phyloP scores from a whole-genome alignment of 64 coral and sea anemone species.

The Hydrozoanthus tunicans region DNA sequence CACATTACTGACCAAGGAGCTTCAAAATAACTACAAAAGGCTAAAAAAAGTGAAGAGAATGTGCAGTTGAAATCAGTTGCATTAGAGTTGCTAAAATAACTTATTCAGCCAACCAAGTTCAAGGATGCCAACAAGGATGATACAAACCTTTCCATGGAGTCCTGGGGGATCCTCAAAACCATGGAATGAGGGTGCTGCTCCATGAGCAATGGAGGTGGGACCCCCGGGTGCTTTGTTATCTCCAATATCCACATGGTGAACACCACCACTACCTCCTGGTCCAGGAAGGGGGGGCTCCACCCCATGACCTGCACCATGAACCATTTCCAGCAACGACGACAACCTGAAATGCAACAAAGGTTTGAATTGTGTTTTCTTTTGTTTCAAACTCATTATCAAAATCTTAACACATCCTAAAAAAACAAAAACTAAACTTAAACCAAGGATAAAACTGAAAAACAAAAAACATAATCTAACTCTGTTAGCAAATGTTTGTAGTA shows the following conservation, averaged over 20 bases:
- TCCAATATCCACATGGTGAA: slow-evolving; percentile 80
- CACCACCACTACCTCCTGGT: neutral
- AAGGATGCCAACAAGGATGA: neutral
- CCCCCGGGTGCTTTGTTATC: slow-evolving; percentile 94
- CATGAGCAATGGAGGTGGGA: slow-evolving; percentile 74
- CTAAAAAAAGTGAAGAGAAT: too few relatives aligned
- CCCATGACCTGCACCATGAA: slow-evolving; percentile 52
- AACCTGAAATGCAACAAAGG: slow-evolving; percentile 32
- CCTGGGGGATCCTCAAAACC: slow-evolving; percentile 91
- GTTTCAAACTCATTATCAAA: too few relatives aligned
- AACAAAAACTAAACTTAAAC: too few relatives aligned
- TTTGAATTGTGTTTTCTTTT: neutral
- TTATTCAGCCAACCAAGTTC: neutral
- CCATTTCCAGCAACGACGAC: slow-evolving; percentile 74
- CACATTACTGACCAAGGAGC: too few relatives aligned
- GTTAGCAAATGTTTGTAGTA: too few relatives aligned
- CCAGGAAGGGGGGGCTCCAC: slow-evolving; percentile 19
- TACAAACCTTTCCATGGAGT: slow-evolving; percentile 91
- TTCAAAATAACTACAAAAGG: too few relatives aligned
- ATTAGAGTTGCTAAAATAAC: neutral
- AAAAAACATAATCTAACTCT: too few relatives aligned
- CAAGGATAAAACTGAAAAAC: too few relatives aligned
- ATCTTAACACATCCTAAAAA: too few relatives aligned
- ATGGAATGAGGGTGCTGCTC: slow-evolving; percentile 62
- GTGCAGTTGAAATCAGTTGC: neutral